Percentiles rank a stretch among this genome's conserved stretches.
Evolutionary conservation across 1,140 invertebrate genomes (phyloP).

Genomic region (Bicyclus anynana): DNA sequence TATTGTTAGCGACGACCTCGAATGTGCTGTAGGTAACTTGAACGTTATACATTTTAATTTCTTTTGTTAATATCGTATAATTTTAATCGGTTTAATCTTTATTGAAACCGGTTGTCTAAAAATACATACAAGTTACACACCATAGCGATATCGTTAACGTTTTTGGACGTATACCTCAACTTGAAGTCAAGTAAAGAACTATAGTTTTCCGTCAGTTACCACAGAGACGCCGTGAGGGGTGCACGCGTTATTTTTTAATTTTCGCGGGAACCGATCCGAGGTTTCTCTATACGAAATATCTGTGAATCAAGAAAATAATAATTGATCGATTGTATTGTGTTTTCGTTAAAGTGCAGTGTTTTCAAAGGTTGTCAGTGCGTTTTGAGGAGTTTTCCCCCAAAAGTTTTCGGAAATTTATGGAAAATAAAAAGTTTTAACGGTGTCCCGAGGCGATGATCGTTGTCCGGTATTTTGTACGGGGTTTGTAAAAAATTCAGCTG

Average conservation of each 20-base stretch:
- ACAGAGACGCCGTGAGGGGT: conserved; percentile 12
- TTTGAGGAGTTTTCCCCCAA: background rate
- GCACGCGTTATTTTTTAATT: conserved; percentile 21
- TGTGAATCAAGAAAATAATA: background rate
- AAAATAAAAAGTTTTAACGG: background rate
- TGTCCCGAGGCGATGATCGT: conserved; percentile 34
- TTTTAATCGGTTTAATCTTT: background rate
- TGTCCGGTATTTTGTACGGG: conserved; percentile 30
- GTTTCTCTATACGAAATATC: background rate
- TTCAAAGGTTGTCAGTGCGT: background rate
- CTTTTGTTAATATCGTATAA: background rate
- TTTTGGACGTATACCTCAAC: conserved; percentile 9
- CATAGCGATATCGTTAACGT: background rate
- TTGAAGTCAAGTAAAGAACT: background rate
- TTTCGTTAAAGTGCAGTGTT: background rate
- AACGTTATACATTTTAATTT: background rate
- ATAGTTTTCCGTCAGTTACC: conserved; percentile 18
- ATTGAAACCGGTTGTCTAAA: background rate
- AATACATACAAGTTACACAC: background rate
- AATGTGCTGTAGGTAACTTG: too few relatives aligned
- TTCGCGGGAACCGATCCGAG: conserved; percentile 29
- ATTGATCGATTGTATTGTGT: background rate
- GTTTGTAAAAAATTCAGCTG: conserved; percentile 37
- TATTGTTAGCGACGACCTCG: background rate
- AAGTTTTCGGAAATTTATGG: background rate